Conservation (phyloP, 2,888 invertebrate genomes). For the Eulithis testata region DNA sequence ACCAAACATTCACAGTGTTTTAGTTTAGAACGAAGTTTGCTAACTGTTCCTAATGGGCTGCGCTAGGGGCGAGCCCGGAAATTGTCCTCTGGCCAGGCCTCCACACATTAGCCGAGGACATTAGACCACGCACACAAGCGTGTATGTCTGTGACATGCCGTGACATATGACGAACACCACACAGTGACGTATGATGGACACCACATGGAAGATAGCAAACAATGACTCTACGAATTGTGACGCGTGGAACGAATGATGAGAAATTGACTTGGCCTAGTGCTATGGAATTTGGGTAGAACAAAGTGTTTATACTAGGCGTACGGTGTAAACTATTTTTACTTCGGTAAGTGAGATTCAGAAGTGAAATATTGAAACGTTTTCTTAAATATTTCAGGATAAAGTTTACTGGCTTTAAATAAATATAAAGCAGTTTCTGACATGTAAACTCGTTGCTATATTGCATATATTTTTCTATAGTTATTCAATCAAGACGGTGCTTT, state of each 20-base stretch:
- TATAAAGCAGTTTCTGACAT: too few relatives aligned
- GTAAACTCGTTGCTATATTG: too few relatives aligned
- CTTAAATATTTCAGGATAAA: too few relatives aligned
- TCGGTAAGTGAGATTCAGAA: too few relatives aligned
- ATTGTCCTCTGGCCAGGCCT: slow-evolving; percentile 79
- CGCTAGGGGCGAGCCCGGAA: slow-evolving; percentile 73
- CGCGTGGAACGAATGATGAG: slow-evolving; percentile 40
- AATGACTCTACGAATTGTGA: slow-evolving; percentile 60
- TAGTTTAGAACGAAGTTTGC: slow-evolving; percentile 22
- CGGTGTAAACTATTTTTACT: background rate
- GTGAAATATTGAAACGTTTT: too few relatives aligned
- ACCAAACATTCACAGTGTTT: background rate
- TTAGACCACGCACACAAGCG: slow-evolving; percentile 62
- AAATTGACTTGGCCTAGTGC: slow-evolving; percentile 20
- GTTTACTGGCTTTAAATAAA: too few relatives aligned
- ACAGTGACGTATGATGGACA: slow-evolving; percentile 63
- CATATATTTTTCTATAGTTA: too few relatives aligned
- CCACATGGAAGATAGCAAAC: slow-evolving; percentile 48
- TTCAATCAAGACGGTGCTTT: too few relatives aligned
- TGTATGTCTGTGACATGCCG: slow-evolving; percentile 61
- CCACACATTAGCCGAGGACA: slow-evolving; percentile 77
- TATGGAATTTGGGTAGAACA: slow-evolving; percentile 35
- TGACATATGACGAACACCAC: slow-evolving; percentile 57
- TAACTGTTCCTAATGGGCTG: slow-evolving; percentile 17
- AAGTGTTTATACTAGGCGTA: slow-evolving; percentile 5